Evolutionary conservation across 1,140 invertebrate species (phyloP).

Genomic region (Drosophila leontia): DNA sequence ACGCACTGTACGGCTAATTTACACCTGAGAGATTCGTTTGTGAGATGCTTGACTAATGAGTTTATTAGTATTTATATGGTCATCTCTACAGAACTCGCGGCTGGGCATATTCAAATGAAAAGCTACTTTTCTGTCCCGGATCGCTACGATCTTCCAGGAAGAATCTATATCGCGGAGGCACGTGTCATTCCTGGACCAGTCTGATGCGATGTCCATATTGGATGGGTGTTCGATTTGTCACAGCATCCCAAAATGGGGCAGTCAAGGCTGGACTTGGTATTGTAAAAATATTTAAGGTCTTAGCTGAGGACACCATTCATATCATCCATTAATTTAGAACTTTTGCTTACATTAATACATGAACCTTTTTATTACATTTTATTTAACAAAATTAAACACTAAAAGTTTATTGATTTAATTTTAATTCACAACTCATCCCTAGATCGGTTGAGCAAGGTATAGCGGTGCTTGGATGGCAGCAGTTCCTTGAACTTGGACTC

Average conservation of each 20-base stretch:
- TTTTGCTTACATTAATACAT: neutral
- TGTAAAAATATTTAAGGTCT: constrained; percentile 31
- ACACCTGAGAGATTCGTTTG: constrained; percentile 28
- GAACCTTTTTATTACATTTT: neutral
- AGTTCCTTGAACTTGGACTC: constrained; percentile 62
- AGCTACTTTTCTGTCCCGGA: constrained; percentile 14
- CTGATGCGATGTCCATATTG: constrained; percentile 60
- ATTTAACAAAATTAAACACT: neutral
- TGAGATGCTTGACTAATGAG: constrained; percentile 74
- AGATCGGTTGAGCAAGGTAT: constrained; percentile 31
- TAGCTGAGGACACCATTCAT: neutral
- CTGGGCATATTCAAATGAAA: constrained; percentile 64
- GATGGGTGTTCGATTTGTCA: constrained; percentile 73
- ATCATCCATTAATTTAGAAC: neutral
- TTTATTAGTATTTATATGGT: constrained; percentile 67
- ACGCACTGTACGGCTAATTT: constrained; percentile 16
- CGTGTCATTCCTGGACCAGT: constrained; percentile 50
- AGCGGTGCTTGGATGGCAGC: constrained; percentile 52
- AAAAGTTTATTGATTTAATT: neutral
- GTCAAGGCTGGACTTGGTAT: constrained; percentile 36
- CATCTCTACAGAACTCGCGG: neutral
- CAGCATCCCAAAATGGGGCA: constrained; percentile 54
- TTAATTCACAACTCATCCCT: constrained; percentile 53
- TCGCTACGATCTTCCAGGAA: constrained; percentile 42
- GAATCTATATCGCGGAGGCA: constrained; percentile 31